These are phyloP conservation scores for Rhagonycha fulva DNA, from an alignment of 2,888 invertebrate genomes.

Conservation along the genomic window DNA sequence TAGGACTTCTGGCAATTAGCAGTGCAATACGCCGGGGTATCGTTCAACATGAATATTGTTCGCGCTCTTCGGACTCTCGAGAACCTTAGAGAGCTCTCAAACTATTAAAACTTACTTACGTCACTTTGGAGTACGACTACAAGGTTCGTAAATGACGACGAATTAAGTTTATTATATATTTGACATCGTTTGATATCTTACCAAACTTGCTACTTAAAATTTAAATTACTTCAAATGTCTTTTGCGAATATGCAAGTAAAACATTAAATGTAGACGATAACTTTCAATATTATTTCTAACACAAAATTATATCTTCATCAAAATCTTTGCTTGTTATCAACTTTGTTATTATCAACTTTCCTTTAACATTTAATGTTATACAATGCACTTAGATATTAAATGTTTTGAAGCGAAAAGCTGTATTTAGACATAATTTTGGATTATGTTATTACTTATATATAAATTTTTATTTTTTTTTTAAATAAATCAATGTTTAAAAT, in stretches of 20 bases:
- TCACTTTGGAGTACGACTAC: conserved; percentile 30
- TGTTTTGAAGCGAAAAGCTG: not conserved
- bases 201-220: conserved; percentile 22
- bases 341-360: not conserved
- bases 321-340: not conserved
- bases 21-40: conserved; percentile 46
- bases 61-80: conserved; percentile 40
- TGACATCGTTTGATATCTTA: conserved; percentile 26
- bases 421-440: too few relatives aligned
- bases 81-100: conserved; percentile 40
- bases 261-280: not conserved
- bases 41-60: conserved; percentile 44
- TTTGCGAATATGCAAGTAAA: not conserved
- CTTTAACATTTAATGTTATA: not conserved
- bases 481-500: not conserved
- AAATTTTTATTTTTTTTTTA: not conserved
- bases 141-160: conserved; percentile 22
- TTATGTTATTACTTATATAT: not conserved
- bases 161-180: conserved; percentile 29
- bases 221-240: conserved; percentile 8
- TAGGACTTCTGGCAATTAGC: conserved; percentile 46
- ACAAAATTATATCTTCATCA: not conserved
- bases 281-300: not conserved
- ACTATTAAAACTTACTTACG: conserved; percentile 45
- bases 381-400: not conserved